Evolutionary conservation across 2,888 invertebrate species (phyloP).

Genomic region (Aleiodes testaceus): DNA sequence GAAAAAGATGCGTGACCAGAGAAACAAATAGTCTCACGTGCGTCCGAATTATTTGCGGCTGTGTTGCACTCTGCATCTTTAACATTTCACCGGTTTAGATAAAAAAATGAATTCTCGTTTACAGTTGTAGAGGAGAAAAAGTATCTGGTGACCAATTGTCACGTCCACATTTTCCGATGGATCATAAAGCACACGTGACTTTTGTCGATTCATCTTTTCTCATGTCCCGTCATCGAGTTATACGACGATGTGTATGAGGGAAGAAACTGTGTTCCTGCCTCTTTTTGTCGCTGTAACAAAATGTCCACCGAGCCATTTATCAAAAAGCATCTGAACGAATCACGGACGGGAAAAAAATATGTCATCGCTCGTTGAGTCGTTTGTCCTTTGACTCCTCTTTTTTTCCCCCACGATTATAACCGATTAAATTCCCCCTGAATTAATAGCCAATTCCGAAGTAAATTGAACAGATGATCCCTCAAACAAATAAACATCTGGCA

Average conservation of each 20-base stretch:
- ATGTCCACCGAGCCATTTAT: constrained; percentile 55
- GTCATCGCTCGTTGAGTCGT: constrained; percentile 32
- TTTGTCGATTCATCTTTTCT: constrained; percentile 61
- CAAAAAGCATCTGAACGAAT: constrained; percentile 46
- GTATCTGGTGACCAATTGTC: constrained; percentile 41
- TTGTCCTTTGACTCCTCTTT: constrained; percentile 1
- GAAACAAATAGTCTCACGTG: constrained; percentile 40
- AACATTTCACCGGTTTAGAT: constrained; percentile 32
- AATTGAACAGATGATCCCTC: too few species aligned
- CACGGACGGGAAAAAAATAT: not conserved
- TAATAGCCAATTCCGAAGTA: too few species aligned
- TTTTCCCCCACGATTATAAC: not conserved
- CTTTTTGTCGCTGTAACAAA: constrained; percentile 13
- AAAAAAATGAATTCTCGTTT: not conserved
- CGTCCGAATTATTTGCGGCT: constrained; percentile 24
- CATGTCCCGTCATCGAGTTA: constrained; percentile 50
- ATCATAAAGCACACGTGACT: constrained; percentile 57
- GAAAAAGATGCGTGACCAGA: constrained; percentile 47
- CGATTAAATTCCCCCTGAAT: not conserved
- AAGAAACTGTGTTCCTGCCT: constrained; percentile 13
- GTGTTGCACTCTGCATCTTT: constrained; percentile 43
- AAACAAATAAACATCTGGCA: too few species aligned
- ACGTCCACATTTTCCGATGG: constrained; percentile 59
- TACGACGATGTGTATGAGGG: constrained; percentile 4
- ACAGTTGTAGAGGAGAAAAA: constrained; percentile 1